Evolutionary conservation across 37 sponge, comb jelly and placozoan species (phyloP).

Genomic region (Geodia barretti): DNA sequence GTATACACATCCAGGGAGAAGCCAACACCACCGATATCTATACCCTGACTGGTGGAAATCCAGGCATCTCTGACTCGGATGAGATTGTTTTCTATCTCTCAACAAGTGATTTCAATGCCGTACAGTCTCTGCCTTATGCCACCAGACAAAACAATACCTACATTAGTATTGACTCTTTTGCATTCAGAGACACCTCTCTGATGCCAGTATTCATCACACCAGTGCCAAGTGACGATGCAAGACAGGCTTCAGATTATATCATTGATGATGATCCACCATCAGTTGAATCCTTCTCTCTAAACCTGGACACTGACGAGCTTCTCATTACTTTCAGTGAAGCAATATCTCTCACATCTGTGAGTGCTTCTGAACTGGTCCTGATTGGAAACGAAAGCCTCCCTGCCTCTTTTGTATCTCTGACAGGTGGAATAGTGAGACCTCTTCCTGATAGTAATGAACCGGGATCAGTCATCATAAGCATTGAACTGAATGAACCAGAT

Average conservation of each 20-base stretch:
- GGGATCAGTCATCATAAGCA: slow-evolving; percentile 46
- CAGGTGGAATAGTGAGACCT: slow-evolving; percentile 69
- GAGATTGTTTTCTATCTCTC: slow-evolving; percentile 55
- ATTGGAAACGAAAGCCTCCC: slow-evolving; percentile 34
- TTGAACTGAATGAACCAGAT: slow-evolving; percentile 76
- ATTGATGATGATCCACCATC: slow-evolving; percentile 60
- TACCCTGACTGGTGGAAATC: slow-evolving; percentile 74
- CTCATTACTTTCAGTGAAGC: slow-evolving; percentile 76
- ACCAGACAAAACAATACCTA: slow-evolving; percentile 60
- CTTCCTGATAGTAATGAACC: slow-evolving; percentile 27
- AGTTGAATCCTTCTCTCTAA: slow-evolving; percentile 56
- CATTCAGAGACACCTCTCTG: slow-evolving; percentile 71
- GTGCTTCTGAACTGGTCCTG: slow-evolving; percentile 30
- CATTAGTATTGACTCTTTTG: slow-evolving; percentile 63
- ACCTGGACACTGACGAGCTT: slow-evolving; percentile 55
- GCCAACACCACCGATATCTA: slow-evolving; percentile 41
- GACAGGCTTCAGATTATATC: slow-evolving; percentile 29
- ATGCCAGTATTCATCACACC: slow-evolving; percentile 44
- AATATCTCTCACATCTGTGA: slow-evolving; percentile 45
- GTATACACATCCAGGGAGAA: slow-evolving; percentile 64
- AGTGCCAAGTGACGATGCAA: slow-evolving; percentile 46
- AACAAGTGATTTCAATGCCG: slow-evolving; percentile 51
- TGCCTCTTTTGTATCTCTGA: slow-evolving; percentile 47
- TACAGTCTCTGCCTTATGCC: slow-evolving; percentile 52
- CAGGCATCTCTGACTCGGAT: slow-evolving; percentile 31